Evolutionary conservation across 2,888 invertebrate genomes (phyloP), one percentile per base, ranked within the genome.

Genomic region (Chymomyza caudatula): DNA sequence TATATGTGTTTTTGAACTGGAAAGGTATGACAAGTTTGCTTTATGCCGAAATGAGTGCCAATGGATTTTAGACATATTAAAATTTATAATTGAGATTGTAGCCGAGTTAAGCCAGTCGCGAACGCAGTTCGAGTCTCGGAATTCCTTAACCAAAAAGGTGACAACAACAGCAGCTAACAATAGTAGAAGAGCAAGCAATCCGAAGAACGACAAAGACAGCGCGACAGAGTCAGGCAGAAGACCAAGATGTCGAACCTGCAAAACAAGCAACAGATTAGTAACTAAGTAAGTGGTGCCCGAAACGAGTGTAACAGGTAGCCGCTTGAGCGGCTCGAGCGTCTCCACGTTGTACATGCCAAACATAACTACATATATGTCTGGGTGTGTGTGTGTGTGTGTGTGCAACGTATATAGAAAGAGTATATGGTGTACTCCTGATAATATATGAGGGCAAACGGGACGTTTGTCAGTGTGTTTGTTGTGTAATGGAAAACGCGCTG

Each of bases 251-350:
- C 43, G 37, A 60, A 54, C 59, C 44, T 51, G 57, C 29, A 52
- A 63, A 63, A 56, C 51, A 44, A 53, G 51, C 43, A 17, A 57
- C 23, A 57, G 57, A 63, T 51, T 51, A 51, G 51, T 51, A 51
- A 51, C 20, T 57, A 49, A 20, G 20, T 53, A 15, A 20, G 22
- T 53, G 23, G 53, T 25, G 13, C 42, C 23, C 23, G 25, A 53
- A 71, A 65, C 71, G 67, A 69, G 80, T 79, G 77, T 76, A 80
- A 83, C 79, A 80, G 83, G 79, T 80, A 80, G 78, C 68, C 63
- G 23, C 55, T 37, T 37, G 29, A 37, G 29, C 29, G 11, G 11
- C 11, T 11, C 29, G 29, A 37, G 29, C 11, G 29, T 53, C 20
- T 23, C n/a, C 23, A 37, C 43, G 51, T 54, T 22, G 29, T 29